Percentiles rank a stretch among this genome's conserved stretches.
These are phyloP conservation scores for Eupithecia exiguata DNA, from an alignment of 2,888 invertebrate species.

Conservation along the genomic window DNA sequence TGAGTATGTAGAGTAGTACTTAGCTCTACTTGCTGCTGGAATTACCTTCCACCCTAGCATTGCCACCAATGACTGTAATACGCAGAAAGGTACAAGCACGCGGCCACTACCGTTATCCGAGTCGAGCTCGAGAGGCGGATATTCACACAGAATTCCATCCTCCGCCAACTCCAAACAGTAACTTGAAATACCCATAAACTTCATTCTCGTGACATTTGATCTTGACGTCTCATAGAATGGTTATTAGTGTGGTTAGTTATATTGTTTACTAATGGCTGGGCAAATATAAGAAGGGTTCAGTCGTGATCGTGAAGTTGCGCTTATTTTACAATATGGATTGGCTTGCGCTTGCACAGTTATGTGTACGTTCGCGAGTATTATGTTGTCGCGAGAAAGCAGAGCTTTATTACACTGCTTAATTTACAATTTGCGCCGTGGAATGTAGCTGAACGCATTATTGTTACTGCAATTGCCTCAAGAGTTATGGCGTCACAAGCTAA, in stretches of 20 bases:
- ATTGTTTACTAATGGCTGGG: conserved; percentile 27
- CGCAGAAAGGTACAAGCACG: background rate
- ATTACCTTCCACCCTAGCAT: background rate
- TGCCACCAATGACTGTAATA: conserved; percentile 2
- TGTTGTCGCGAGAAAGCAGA: conserved; percentile 18
- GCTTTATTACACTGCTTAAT: conserved; percentile 14
- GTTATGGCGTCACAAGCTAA: background rate
- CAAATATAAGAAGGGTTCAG: conserved; percentile 28
- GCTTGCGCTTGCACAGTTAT: conserved; percentile 15
- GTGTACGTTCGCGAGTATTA: conserved; percentile 17
- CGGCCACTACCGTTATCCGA: background rate
- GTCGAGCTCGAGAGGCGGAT: background rate
- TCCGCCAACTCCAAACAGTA: conserved; percentile 30
- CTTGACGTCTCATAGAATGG: conserved; percentile 21
- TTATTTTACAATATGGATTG: conserved; percentile 23
- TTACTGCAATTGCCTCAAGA: background rate
- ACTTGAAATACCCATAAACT: conserved; percentile 30
- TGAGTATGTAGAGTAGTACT: background rate
- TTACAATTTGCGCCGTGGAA: background rate
- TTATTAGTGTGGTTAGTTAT: conserved; percentile 1
- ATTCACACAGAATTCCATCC: conserved; percentile 6
- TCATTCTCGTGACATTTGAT: conserved; percentile 20
- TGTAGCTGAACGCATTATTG: background rate
- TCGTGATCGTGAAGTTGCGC: conserved; percentile 20
- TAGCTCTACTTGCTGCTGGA: background rate